Evolutionary conservation across 2,113 vertebrate genomes (phyloP).

Genomic region (Onychorhynchus coronatus): DNA sequence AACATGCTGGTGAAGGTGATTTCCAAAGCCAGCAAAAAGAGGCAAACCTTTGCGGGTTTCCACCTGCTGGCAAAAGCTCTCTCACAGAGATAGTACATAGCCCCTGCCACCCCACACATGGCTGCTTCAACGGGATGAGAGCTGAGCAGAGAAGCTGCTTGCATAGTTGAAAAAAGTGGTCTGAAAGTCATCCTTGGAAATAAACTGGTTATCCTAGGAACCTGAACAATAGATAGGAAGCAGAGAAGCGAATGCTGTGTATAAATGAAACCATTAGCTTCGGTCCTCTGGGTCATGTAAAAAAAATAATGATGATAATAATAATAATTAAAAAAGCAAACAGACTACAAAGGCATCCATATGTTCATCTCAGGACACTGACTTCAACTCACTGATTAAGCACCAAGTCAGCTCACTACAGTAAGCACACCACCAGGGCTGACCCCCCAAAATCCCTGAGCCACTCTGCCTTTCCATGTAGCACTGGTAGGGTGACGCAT

Average conservation of each 20-base stretch:
- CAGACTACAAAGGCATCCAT: slow-evolving; percentile 5
- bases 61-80: slow-evolving; percentile 81
- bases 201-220: slow-evolving; percentile 81
- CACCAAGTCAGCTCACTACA: not conserved
- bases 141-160: slow-evolving; percentile 82
- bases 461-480: not conserved
- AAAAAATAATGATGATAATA: not conserved
- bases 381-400: not conserved
- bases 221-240: slow-evolving; percentile 83
- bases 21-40: slow-evolving; percentile 76
- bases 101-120: slow-evolving; percentile 83
- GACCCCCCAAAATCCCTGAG: not conserved
- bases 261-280: slow-evolving; percentile 49
- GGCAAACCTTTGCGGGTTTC: slow-evolving; percentile 87
- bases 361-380: not conserved
- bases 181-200: slow-evolving; percentile 80
- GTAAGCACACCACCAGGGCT: not conserved
- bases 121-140: slow-evolving; percentile 85
- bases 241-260: slow-evolving; percentile 70
- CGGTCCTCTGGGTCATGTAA: slow-evolving; percentile 40
- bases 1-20: slow-evolving; percentile 63
- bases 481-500: not conserved
- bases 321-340: not conserved
- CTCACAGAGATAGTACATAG: slow-evolving; percentile 85
- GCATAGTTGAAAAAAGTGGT: slow-evolving; percentile 82